Percentiles rank a stretch among this genome's conserved stretches.
Evolutionary conservation across 1,140 invertebrate species (phyloP).

Genomic region (Carposina sasakii): DNA sequence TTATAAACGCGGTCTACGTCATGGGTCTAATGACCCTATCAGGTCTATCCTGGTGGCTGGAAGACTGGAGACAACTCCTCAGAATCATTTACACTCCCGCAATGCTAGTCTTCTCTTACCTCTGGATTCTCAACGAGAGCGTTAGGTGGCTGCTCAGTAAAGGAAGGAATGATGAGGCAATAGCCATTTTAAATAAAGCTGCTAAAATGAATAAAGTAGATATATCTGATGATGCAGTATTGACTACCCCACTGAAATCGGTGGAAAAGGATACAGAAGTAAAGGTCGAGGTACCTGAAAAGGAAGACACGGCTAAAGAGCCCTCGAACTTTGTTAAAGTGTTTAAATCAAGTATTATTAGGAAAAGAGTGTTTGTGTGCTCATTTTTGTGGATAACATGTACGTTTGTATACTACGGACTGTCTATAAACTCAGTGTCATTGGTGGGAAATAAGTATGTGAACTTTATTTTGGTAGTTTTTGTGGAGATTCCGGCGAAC

Average conservation of each 20-base stretch:
- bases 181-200: conserved; percentile 74
- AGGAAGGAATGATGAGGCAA: conserved; percentile 68
- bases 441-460: conserved; percentile 77
- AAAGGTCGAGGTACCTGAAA: conserved; percentile 25
- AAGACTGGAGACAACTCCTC: conserved; percentile 81
- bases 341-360: conserved; percentile 53
- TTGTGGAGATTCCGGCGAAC: conserved; percentile 76
- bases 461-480: conserved; percentile 73
- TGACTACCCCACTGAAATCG: conserved; percentile 52
- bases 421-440: conserved; percentile 78
- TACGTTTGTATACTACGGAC: conserved; percentile 78
- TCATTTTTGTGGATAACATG: conserved; percentile 64
- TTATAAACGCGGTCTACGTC: conserved; percentile 81
- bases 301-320: conserved; percentile 4
- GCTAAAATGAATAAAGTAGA: conserved; percentile 79
- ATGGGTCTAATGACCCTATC: conserved; percentile 80
- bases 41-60: conserved; percentile 77
- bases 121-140: conserved; percentile 78
- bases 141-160: conserved; percentile 85
- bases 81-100: conserved; percentile 79
- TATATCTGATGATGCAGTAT: conserved; percentile 72
- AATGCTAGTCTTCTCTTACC: conserved; percentile 76
- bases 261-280: conserved; percentile 26
- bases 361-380: conserved; percentile 44
- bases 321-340: conserved; percentile 41